phyloP scores from a whole-genome alignment of 2,797 vertebrate species.

The Rhynchonycteris naso region DNA sequence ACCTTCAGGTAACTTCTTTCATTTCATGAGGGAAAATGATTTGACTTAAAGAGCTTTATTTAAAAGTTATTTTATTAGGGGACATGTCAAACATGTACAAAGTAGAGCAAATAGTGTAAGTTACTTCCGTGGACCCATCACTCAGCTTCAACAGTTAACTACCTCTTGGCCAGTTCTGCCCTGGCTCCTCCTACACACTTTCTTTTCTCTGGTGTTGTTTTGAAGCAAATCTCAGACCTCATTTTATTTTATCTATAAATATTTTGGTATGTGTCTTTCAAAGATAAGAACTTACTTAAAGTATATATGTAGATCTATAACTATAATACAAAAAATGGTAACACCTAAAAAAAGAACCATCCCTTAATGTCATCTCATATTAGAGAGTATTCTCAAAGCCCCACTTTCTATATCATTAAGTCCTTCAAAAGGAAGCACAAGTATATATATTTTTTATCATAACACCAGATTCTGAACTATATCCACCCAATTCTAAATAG shows the following conservation, averaged over 20 bases:
- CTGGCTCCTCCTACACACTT: background rate
- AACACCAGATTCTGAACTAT: background rate
- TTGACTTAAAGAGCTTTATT: background rate
- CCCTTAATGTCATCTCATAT: background rate
- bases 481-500: slow-evolving; percentile 9
- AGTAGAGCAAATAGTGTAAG: background rate
- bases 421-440: slow-evolving; percentile 16
- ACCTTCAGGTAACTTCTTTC: slow-evolving; percentile 86
- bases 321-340: background rate
- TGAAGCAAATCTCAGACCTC: slow-evolving; percentile 22
- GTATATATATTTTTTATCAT: background rate
- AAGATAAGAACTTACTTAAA: slow-evolving; percentile 24
- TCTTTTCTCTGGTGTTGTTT: background rate
- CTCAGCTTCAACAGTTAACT: background rate
- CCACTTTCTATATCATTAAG: background rate
- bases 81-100: background rate
- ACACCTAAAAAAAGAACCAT: background rate
- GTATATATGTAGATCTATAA: background rate
- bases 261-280: slow-evolving; percentile 42
- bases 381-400: slow-evolving; percentile 29
- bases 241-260: slow-evolving; percentile 51
- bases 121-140: background rate
- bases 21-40: background rate
- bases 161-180: background rate
- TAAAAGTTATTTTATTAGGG: background rate